Evolutionary conservation across 2,888 invertebrate genomes (phyloP).

Genomic region (Cyclophora albipunctata): DNA sequence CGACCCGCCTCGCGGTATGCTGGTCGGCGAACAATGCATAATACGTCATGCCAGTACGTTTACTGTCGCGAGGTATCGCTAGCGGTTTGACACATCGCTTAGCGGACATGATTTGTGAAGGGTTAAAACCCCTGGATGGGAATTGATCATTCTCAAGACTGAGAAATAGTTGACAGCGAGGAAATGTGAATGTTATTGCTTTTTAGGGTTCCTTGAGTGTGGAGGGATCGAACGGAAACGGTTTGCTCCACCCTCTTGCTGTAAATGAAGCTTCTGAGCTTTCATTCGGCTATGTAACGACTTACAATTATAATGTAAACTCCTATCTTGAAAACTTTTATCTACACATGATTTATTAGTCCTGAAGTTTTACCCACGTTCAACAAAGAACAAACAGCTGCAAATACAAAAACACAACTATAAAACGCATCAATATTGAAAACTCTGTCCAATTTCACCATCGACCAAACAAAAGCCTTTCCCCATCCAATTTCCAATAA

Average conservation of each 20-base stretch:
- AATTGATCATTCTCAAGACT: slow-evolving; percentile 26
- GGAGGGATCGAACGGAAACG: too few relatives aligned
- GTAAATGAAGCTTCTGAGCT: too few relatives aligned
- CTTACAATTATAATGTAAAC: too few relatives aligned
- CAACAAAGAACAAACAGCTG: too few relatives aligned
- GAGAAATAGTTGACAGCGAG: slow-evolving; percentile 13
- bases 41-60: slow-evolving; percentile 58
- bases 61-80: slow-evolving; percentile 63
- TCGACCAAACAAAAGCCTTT: background rate
- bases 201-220: background rate
- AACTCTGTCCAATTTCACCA: too few relatives aligned
- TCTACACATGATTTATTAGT: too few relatives aligned
- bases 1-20: slow-evolving; percentile 22
- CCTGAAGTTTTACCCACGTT: too few relatives aligned
- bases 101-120: slow-evolving; percentile 60
- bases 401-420: too few relatives aligned
- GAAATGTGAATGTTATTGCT: slow-evolving; percentile 8
- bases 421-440: too few relatives aligned
- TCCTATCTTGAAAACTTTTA: too few relatives aligned
- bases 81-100: slow-evolving; percentile 60
- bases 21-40: slow-evolving; percentile 54
- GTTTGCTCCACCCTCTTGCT: too few relatives aligned
- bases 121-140: slow-evolving; percentile 40
- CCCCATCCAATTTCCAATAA: slow-evolving; percentile 2
- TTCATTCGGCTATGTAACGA: too few relatives aligned